These are phyloP conservation scores for Pelosia muscerda DNA, from an alignment of 2,888 invertebrate species.

Conservation along the genomic window DNA sequence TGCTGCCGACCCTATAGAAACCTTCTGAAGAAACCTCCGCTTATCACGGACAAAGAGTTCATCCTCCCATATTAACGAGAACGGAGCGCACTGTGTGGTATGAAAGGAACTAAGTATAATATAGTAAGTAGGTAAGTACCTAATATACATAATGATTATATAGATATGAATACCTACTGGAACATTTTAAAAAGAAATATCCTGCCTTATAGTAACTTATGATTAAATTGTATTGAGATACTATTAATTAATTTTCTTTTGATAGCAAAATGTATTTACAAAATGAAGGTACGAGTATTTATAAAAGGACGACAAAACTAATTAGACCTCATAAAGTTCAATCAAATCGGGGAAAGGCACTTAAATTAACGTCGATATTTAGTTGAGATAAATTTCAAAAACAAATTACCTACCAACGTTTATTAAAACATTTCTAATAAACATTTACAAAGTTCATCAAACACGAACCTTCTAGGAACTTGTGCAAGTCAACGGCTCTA, in stretches of 20 bases:
- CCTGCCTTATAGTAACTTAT: background rate
- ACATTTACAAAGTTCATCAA: slow-evolving; percentile 40
- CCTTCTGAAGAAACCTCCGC: too few species aligned
- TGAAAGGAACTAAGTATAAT: too few species aligned
- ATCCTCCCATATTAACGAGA: too few species aligned
- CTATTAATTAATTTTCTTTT: slow-evolving; percentile 1
- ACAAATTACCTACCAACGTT: slow-evolving; percentile 30
- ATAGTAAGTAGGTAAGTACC: too few species aligned
- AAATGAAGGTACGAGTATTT: slow-evolving; percentile 39
- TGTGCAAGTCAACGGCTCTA: slow-evolving; percentile 31
- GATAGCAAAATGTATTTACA: background rate
- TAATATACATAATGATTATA: too few species aligned
- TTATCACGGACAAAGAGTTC: too few species aligned
- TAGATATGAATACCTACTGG: too few species aligned
- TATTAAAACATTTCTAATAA: slow-evolving; percentile 38
- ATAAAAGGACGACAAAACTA: background rate
- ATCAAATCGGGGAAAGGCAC: slow-evolving; percentile 52
- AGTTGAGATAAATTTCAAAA: slow-evolving; percentile 28
- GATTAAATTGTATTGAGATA: background rate
- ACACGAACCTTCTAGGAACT: slow-evolving; percentile 30
- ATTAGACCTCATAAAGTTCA: slow-evolving; percentile 52
- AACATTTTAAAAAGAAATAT: background rate
- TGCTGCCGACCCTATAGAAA: too few species aligned
- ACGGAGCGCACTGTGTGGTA: too few species aligned
- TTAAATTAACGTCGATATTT: slow-evolving; percentile 53